Evolutionary conservation across 1,140 invertebrate species (phyloP).

Genomic region (Pissodes strobi): DNA sequence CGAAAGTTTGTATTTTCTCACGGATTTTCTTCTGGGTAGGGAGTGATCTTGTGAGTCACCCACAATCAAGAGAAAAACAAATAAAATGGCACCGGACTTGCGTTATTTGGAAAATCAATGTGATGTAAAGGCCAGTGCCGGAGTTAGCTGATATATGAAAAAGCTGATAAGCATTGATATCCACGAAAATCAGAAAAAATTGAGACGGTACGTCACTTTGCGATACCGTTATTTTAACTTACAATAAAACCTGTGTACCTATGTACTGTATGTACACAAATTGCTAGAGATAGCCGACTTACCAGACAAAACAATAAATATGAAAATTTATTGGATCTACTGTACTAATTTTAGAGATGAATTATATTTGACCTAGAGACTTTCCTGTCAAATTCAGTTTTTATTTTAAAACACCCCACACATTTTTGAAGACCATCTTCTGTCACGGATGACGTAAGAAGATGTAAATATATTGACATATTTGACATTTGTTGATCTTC

Average conservation of each 20-base stretch:
- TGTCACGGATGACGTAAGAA: slow-evolving; percentile 39
- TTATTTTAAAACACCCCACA: slow-evolving; percentile 45
- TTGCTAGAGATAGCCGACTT: slow-evolving; percentile 8
- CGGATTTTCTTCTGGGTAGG: slow-evolving; percentile 6
- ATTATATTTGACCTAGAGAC: slow-evolving; percentile 1
- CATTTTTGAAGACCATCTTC: slow-evolving; percentile 37
- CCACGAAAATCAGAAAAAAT: background rate
- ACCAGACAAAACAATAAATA: slow-evolving; percentile 14
- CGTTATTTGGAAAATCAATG: slow-evolving; percentile 41
- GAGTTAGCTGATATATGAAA: background rate
- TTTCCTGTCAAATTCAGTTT: slow-evolving; percentile 3
- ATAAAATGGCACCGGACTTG: slow-evolving; percentile 36
- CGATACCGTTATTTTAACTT: slow-evolving; percentile 33
- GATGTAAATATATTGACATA: too few species aligned
- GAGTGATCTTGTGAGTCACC: slow-evolving; percentile 34
- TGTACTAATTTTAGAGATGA: slow-evolving; percentile 10
- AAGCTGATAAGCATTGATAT: background rate
- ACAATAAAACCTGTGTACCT: background rate
- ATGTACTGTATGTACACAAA: background rate
- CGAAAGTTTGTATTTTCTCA: slow-evolving; percentile 2
- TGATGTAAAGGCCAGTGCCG: slow-evolving; percentile 18
- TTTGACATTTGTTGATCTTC: too few species aligned
- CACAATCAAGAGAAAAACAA: slow-evolving; percentile 24
- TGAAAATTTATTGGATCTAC: slow-evolving; percentile 5
- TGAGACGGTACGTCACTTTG: slow-evolving; percentile 1